These are phyloP conservation scores for Capitella teleta DNA, from an alignment of 1,140 invertebrate species.

Conservation along the genomic window DNA sequence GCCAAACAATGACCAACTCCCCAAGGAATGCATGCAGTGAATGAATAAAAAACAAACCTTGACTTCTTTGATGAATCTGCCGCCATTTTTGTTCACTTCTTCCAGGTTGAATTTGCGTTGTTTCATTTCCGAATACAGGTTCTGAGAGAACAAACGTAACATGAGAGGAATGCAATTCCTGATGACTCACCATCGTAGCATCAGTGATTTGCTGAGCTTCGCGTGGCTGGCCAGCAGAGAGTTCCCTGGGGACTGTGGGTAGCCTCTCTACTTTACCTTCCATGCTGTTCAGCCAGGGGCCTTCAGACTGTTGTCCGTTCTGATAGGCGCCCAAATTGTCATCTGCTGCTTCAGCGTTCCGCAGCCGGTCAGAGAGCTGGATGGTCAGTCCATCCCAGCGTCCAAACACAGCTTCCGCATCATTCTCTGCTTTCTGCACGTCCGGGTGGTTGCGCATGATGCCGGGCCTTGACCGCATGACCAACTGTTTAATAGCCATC, in stretches of 20 bases:
- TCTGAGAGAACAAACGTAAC: conserved; percentile 48
- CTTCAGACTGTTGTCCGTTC: conserved; percentile 71
- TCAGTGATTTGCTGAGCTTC: conserved; percentile 56
- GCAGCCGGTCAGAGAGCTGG: conserved; percentile 80
- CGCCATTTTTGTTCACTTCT: conserved; percentile 86
- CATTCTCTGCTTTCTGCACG: conserved; percentile 84
- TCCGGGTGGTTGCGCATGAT: conserved; percentile 57
- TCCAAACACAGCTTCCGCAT: conserved; percentile 72
- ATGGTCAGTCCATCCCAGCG: conserved; percentile 84
- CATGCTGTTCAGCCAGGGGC: conserved; percentile 72
- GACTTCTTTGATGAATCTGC: conserved; percentile 88
- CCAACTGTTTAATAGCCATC: conserved; percentile 69
- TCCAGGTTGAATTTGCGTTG: conserved; percentile 86
- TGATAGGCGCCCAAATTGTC: conserved; percentile 75
- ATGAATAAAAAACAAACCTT: conserved; percentile 74
- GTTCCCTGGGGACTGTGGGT: conserved; percentile 50
- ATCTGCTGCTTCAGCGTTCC: conserved; percentile 73
- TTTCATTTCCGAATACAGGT: conserved; percentile 74
- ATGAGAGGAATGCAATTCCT: background rate
- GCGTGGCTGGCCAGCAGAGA: no score
- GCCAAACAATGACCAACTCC: no score
- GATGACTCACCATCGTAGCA: conserved; percentile 59
- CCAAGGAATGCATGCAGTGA: no score
- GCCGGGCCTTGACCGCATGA: conserved; percentile 67
- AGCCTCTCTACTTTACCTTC: conserved; percentile 60